Evolutionary conservation across 2,113 vertebrate species (phyloP).

Genomic region (Paramisgurnus dabryanus): DNA sequence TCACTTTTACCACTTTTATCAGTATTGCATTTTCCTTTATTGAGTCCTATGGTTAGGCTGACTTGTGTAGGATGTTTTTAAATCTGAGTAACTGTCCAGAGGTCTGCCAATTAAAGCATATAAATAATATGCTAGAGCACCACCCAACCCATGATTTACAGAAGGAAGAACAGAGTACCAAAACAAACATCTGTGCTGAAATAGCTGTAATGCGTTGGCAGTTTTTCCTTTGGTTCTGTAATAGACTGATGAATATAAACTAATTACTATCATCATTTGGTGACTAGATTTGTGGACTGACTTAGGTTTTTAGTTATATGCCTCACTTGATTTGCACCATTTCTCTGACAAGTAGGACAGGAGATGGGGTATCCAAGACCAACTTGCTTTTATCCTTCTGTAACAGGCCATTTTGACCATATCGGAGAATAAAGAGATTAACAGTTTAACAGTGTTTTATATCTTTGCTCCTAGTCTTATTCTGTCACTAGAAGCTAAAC

Average conservation of each 20-base stretch:
- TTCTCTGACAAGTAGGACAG: slow-evolving; percentile 14
- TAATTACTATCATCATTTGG: slow-evolving; percentile 15
- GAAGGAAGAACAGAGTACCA: slow-evolving; percentile 9
- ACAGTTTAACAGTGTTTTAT: slow-evolving; percentile 44
- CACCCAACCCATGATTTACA: slow-evolving; percentile 6
- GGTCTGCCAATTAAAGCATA: slow-evolving; percentile 5
- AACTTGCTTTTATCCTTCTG: not conserved
- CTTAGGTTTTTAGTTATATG: slow-evolving; percentile 9
- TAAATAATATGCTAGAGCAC: slow-evolving; percentile 7
- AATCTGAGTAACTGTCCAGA: not conserved
- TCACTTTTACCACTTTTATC: not conserved
- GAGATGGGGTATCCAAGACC: not conserved
- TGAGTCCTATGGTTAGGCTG: not conserved
- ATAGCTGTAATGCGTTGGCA: slow-evolving; percentile 7
- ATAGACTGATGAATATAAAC: slow-evolving; percentile 8
- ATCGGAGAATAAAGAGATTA: not conserved
- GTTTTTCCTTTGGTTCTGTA: not conserved
- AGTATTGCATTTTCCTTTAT: slow-evolving; percentile 1
- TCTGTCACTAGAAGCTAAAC: slow-evolving; percentile 96
- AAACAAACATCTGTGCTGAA: slow-evolving; percentile 24
- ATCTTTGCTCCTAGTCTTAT: slow-evolving; percentile 82
- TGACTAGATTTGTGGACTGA: slow-evolving; percentile 28
- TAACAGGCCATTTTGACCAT: slow-evolving; percentile 18
- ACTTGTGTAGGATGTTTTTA: not conserved
- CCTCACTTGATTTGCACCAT: not conserved